Conservation (phyloP, 2,113 vertebrate species). For the Malaclemys terrapin region DNA sequence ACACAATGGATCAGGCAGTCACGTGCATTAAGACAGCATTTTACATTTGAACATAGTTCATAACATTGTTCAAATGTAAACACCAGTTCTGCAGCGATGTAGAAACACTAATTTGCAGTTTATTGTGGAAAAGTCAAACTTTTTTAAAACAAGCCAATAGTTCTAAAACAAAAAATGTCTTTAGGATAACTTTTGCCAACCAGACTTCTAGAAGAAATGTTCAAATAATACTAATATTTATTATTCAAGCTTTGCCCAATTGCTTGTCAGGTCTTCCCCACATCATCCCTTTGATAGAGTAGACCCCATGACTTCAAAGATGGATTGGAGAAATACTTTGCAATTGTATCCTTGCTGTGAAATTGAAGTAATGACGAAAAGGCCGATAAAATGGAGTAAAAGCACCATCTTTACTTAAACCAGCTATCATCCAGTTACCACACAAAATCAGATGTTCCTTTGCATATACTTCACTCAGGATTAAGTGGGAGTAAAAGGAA, state of each 20-base stretch:
- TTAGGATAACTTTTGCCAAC: neutral
- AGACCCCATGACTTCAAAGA: neutral
- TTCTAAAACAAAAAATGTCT: neutral
- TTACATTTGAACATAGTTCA: neutral
- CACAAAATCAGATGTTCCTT: neutral
- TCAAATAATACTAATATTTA: neutral
- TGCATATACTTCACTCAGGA: neutral
- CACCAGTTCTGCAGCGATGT: neutral
- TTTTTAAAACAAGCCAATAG: neutral
- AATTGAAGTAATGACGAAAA: neutral
- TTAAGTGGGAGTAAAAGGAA: fast-evolving
- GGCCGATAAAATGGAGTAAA: neutral
- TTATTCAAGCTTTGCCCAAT: neutral
- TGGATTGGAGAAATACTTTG: neutral
- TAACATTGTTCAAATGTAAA: neutral
- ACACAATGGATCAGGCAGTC: neutral
- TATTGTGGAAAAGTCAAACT: neutral
- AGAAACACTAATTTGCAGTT: neutral
- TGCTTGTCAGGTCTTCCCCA: neutral
- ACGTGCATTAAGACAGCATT: neutral
- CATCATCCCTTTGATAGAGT: neutral
- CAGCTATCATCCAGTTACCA: neutral
- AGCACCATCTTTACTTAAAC: neutral
- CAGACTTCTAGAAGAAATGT: neutral
- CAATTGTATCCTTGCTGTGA: neutral